Percentiles rank a stretch among this genome's conserved stretches.
These are phyloP conservation scores for Catamblyrhynchus diadema DNA, from an alignment of 2,797 vertebrate species.

Conservation along the genomic window DNA sequence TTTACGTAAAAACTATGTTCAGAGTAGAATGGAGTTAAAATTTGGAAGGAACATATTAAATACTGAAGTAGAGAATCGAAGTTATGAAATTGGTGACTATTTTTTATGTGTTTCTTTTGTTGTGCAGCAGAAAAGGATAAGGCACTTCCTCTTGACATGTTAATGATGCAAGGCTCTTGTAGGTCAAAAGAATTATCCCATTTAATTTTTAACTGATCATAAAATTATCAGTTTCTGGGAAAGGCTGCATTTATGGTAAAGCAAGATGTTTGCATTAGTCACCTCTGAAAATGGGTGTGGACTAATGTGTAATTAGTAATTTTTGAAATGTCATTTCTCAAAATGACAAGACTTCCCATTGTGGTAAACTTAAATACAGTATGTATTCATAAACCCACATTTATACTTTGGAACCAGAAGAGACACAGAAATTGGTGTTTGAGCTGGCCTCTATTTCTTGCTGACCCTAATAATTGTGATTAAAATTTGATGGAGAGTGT, in stretches of 20 bases:
- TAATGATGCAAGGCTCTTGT: neutral
- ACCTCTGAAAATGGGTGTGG: conserved; percentile 40
- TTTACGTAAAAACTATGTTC: neutral
- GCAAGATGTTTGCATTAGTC: conserved; percentile 41
- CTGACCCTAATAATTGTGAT: neutral
- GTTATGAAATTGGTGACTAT: neutral
- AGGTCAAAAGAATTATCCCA: neutral
- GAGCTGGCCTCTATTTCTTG: neutral
- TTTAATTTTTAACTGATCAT: conserved; percentile 30
- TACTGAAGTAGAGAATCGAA: neutral
- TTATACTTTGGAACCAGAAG: conserved; percentile 14
- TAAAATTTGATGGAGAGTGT: neutral
- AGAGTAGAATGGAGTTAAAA: neutral
- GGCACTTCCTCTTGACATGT: neutral
- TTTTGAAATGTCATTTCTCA: conserved; percentile 52
- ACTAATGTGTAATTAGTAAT: conserved; percentile 58
- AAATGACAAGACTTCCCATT: conserved; percentile 30
- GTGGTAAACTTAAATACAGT: conserved; percentile 33
- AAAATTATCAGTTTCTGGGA: conserved; percentile 41
- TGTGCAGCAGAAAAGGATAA: neutral
- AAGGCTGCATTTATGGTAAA: conserved; percentile 34
- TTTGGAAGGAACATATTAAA: neutral
- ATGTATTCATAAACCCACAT: conserved; percentile 4
- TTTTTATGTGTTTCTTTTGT: neutral
- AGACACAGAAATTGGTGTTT: neutral